Conservation (phyloP, 2,113 vertebrate genomes). For the Elephas maximus region DNA sequence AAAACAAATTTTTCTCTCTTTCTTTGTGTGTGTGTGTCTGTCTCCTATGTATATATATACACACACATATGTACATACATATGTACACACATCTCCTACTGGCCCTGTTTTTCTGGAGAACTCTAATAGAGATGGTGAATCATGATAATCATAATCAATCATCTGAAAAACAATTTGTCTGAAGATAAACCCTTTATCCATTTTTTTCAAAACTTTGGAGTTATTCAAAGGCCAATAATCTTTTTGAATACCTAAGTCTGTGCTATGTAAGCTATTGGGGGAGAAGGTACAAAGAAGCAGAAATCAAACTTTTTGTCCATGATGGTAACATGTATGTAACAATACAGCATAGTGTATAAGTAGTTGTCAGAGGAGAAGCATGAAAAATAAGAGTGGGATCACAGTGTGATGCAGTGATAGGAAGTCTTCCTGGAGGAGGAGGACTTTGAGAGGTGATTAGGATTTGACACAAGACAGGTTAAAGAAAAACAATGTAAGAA, state of each 20-base stretch:
- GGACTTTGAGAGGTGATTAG: neutral
- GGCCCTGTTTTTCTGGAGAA: too few species aligned
- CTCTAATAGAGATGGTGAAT: neutral
- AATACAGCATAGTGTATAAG: neutral
- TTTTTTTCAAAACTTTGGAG: neutral
- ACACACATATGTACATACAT: too few species aligned
- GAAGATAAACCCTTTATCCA: neutral
- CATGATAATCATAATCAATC: neutral
- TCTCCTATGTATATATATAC: too few species aligned
- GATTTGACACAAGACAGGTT: neutral
- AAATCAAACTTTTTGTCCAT: neutral
- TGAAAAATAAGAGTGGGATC: neutral
- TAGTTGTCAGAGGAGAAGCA: neutral
- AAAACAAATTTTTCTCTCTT: too few species aligned
- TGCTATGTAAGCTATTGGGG: neutral
- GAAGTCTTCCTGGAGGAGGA: neutral
- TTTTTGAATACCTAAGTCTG: slow-evolving; percentile 16
- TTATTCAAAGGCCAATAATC: neutral
- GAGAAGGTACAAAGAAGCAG: neutral
- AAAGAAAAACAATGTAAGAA: neutral
- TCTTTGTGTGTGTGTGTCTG: too few species aligned
- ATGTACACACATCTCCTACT: too few species aligned
- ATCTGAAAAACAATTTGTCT: neutral
- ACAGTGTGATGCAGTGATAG: too few species aligned
- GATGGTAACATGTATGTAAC: neutral